Conservation (phyloP, 2,797 vertebrate species). For the Poecilia picta region DNA sequence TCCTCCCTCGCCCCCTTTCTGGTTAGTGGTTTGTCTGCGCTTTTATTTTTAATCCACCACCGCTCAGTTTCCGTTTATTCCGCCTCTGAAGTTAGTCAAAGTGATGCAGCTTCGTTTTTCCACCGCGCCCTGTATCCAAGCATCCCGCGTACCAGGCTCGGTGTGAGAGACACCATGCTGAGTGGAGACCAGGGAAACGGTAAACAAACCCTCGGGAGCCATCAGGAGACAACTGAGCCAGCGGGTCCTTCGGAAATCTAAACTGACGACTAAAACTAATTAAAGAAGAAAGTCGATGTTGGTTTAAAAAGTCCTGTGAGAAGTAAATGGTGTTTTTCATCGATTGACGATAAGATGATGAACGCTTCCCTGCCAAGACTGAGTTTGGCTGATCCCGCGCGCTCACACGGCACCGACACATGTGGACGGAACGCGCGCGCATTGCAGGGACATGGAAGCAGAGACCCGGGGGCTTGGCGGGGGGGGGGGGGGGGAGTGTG, state of each 20-base stretch:
- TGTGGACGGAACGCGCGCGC: conserved; percentile 28
- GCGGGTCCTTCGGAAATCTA: neutral
- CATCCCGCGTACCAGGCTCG: neutral
- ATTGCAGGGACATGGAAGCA: no score
- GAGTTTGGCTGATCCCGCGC: neutral
- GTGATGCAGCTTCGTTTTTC: conserved; percentile 6
- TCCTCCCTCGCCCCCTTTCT: no score
- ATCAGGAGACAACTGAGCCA: neutral
- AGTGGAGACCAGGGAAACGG: neutral
- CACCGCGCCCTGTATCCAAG: neutral
- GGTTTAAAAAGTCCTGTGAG: neutral
- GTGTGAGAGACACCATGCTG: neutral
- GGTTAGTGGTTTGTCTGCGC: neutral
- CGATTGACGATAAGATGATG: no score
- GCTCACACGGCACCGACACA: neutral
- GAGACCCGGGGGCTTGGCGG: no score
- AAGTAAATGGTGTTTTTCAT: neutral
- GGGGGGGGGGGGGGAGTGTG: no score
- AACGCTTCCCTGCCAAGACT: neutral
- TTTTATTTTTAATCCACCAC: conserved; percentile 22
- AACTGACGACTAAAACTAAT: neutral
- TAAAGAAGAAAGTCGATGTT: neutral
- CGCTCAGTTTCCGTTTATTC: neutral
- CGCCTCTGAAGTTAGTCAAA: neutral
- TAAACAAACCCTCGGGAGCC: neutral